Base-by-base conservation (phyloP, 2,113 vertebrate species). In the Chaetodon trifascialis region DNA sequence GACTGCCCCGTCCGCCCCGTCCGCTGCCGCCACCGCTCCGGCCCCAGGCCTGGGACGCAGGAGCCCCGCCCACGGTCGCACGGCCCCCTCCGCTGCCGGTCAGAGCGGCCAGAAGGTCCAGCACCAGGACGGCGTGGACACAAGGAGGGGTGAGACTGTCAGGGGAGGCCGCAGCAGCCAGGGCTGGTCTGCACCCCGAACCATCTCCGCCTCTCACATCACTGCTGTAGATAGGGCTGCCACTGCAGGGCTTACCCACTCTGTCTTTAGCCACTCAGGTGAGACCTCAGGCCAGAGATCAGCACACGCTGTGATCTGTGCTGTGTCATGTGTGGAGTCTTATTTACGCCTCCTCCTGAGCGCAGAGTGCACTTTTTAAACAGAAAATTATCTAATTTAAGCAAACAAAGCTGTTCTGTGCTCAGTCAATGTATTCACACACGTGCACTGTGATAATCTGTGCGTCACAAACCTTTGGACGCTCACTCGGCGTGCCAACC, bases 101-200 rank as follows among this genome's bases (percentile, higher is more conserved):
- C 92, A 84, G 21, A 68, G 71, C 54, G 4, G 14, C 36, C 90
- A 72, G 92, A 94, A 95, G 96, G 54, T 88, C 92, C 92, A 92
- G 95, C 89, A 93, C 92, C 87, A 88, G 78, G 98, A 99, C 7
- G 94, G 74, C 81, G 88, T 92, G 56, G 97, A 99, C 79, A 93
- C 95, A 46, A 95, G 96, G 90, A 96, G 97, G 95, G 97, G 97
- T 97, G 96, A 91, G 86, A 8, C 52, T 4, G 52, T 59, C 36
- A 73, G 80, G 44, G 84, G 71, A n/a, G 73, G 70, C 7, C 66
- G 79, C 68, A 69, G 87, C 54, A 84, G 47, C 72, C 84, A 74
- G 25, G 44, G 82, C 55, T 79, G 73, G 86, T 60, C 83, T 30
- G 74, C 74, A 16, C 75, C 82, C 19, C 63, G 82, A 62, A 75